Base-by-base conservation (phyloP, 2,113 vertebrate genomes). In the Odontophorus gujanensis region DNA sequence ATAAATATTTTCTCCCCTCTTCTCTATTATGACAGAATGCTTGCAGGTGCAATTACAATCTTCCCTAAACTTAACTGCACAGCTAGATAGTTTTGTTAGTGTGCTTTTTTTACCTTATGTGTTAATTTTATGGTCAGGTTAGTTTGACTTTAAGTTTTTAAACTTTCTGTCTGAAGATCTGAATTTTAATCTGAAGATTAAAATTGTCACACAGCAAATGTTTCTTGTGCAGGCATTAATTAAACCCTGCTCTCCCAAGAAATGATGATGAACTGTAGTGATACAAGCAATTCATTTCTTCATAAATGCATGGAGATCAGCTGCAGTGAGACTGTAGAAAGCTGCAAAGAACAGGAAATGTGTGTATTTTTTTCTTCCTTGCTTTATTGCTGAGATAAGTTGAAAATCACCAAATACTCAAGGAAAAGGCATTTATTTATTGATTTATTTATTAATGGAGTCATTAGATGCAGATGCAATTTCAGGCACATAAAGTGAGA, bases 201-300 rank as follows among this genome's bases (percentile, higher is more conserved):
- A 68, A 72, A 11, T 5, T 38, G 25, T 40, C 17, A 38, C 43
- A 43, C 0, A 1, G 4, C 12, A 57, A 1, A 3, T 2, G 0
- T 78, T 81, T 83, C 24, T 74, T 63, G 38, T 4, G 9, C 21
- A 75, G 42, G 7, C 8, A 19, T 72, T 38, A 61, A 32, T 81
- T 84, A 59, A 89, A 88, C 58, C 12, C 6, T 26, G 3, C 17
- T 85, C 13, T 82, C 8, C 53, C 50, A 59, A 82, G 71, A 40
- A 82, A 24, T 18, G 14, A 13, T 79, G 13, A 47, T 76, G 40
- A 81, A 42, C 11, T 1, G 3, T 3, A n/a, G 38, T 7, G 14
- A 13, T 75, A 75, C 18, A 47, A 38, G n/a, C 5, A 72, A 20
- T 74, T 83, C 0, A 7, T 58, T 83, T n/a, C 40, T 73, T 69